phyloP scores from a whole-genome alignment of 2,888 invertebrate species.

The Noctua pronuba region DNA sequence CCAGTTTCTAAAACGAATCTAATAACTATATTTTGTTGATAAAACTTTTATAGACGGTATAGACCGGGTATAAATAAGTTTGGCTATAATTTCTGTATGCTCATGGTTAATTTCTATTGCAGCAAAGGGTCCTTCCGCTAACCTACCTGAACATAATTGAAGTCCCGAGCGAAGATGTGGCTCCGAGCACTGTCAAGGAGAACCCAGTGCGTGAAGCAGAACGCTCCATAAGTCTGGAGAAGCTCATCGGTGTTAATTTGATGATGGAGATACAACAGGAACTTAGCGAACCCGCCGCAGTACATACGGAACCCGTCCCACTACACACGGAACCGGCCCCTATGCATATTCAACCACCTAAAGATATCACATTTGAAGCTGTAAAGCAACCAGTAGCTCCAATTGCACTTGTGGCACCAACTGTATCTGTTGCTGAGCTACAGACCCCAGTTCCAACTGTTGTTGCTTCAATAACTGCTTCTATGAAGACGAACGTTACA shows the following conservation, averaged over 20 bases:
- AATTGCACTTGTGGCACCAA: background rate
- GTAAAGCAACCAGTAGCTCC: conserved; percentile 1
- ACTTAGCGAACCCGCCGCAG: background rate
- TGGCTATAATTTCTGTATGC: background rate
- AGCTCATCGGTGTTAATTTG: conserved; percentile 78
- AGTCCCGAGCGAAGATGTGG: conserved; percentile 71
- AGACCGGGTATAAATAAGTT: background rate
- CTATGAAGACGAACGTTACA: background rate
- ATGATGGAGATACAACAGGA: conserved; percentile 63
- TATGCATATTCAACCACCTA: background rate
- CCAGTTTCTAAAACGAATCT: background rate
- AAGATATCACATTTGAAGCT: conserved; percentile 25
- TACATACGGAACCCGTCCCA: background rate
- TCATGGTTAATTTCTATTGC: conserved; percentile 65
- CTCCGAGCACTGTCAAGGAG: conserved; percentile 67
- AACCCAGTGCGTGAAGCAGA: conserved; percentile 84
- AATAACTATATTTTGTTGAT: background rate
- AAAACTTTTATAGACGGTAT: background rate
- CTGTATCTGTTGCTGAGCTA: background rate
- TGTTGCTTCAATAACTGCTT: background rate
- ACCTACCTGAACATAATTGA: conserved; percentile 79
- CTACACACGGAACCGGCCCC: background rate
- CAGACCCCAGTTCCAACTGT: background rate
- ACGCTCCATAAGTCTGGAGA: conserved; percentile 84
- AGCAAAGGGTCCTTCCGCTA: conserved; percentile 84